Evolutionary conservation across 2,113 vertebrate genomes (phyloP).

Genomic region (Corythaixoides concolor): DNA sequence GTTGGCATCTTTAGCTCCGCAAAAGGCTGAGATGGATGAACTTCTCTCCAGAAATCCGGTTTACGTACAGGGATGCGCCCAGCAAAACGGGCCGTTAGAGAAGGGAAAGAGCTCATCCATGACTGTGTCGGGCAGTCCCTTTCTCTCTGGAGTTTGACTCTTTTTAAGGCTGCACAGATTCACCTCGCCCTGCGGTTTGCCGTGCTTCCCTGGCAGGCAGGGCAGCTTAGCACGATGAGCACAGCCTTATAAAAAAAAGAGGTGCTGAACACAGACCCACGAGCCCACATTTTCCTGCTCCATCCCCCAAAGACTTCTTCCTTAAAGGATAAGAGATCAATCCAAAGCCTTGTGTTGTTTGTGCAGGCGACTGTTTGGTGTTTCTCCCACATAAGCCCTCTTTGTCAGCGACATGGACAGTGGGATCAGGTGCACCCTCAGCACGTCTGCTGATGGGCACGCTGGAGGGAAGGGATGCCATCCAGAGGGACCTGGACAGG

Average conservation of each 20-base stretch:
- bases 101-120: not conserved
- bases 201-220: conserved; percentile 26
- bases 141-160: not conserved
- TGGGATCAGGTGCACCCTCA: no score
- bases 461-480: no score
- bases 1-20: not conserved
- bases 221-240: conserved; percentile 12
- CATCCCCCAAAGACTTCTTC: not conserved
- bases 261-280: not conserved
- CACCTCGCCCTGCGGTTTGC: conserved; percentile 12
- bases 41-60: not conserved
- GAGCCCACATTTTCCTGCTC: not conserved
- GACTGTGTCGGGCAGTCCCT: not conserved
- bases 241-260: conserved; percentile 5
- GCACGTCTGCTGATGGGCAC: no score
- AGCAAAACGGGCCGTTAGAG: not conserved
- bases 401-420: no score
- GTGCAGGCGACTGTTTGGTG: not conserved
- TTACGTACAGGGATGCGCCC: not conserved
- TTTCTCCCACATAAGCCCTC: not conserved
- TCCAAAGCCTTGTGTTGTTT: not conserved
- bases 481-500: no score
- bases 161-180: not conserved
- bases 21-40: not conserved
- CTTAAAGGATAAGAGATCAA: not conserved